Evolutionary conservation across 2,797 vertebrate genomes (phyloP), one percentile per base, ranked within the genome.

Genomic region (Acridotheres tristis): DNA sequence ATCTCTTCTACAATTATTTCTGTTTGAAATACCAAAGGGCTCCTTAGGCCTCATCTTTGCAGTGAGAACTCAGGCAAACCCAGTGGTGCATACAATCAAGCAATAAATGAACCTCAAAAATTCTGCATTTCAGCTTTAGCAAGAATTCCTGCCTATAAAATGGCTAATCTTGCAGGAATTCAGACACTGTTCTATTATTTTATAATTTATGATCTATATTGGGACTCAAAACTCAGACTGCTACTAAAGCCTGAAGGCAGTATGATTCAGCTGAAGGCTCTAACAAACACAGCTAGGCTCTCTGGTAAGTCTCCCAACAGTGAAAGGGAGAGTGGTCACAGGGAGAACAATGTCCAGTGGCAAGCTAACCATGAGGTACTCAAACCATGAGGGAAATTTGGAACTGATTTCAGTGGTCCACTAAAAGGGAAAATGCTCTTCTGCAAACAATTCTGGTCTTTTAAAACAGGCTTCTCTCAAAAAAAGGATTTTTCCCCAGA

Each of bases 81-180:
- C 79, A 53, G 66, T 0, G 0, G 74, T 93, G 91, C 0, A 1
- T 95, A 94, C 88, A 93, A 91, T 94, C 77, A 82, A 94, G 80
- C 48, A 94, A 94, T 85, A 96, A 95, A 91, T 85, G 96, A 97
- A 97, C 89, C 91, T 95, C 94, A 93, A 90, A 96, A 95, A 84
- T 79, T 88, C 87, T 78, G 47, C 40, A 77, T 83, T 93, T 96
- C 87, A 88, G 63, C 77, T 93, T 73, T 73, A 84, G 71, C 50
- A 94, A 93, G 85, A 83, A 87, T 63, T 85, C 42, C 87, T 85
- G 67, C 71, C 71, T 85, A 73, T 69, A 94, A 94, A 96, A 88
- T 34, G 63, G 74, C 53, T 93, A 91, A 87, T 94, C 80, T 93
- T 91, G 38, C 50, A 92, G 94, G 82, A 93, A 93, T 92, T 81